Conservation (phyloP, 2,113 vertebrate genomes). For the Sminthopsis crassicaudata region DNA sequence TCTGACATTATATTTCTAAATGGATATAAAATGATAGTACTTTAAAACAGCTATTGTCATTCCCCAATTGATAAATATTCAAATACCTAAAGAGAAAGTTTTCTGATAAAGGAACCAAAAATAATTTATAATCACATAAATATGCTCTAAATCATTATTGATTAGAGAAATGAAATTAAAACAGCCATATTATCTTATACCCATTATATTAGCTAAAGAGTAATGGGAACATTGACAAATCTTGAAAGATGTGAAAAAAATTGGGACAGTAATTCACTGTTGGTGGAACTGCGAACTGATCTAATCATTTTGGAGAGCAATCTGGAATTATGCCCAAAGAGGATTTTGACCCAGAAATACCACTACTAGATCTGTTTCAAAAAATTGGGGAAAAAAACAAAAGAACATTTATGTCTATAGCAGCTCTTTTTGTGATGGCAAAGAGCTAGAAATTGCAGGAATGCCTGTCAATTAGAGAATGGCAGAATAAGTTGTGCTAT, state of each 20-base stretch:
- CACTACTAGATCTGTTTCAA: background rate
- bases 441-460: background rate
- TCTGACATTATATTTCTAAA: background rate
- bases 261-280: background rate
- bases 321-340: background rate
- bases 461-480: background rate
- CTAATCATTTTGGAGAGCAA: background rate
- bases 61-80: background rate
- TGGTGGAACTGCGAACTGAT: background rate
- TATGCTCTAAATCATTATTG: background rate
- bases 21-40: background rate
- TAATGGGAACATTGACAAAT: background rate
- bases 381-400: background rate
- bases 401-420: background rate
- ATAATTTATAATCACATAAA: background rate
- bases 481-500: background rate
- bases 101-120: background rate
- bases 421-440: background rate
- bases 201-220: background rate
- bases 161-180: background rate
- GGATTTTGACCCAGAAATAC: background rate
- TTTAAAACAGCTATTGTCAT: background rate
- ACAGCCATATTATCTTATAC: too few relatives aligned
- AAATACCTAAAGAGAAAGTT: background rate
- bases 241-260: background rate